Evolutionary conservation across 2,113 vertebrate genomes (phyloP).

Genomic region (Mixornis gularis): DNA sequence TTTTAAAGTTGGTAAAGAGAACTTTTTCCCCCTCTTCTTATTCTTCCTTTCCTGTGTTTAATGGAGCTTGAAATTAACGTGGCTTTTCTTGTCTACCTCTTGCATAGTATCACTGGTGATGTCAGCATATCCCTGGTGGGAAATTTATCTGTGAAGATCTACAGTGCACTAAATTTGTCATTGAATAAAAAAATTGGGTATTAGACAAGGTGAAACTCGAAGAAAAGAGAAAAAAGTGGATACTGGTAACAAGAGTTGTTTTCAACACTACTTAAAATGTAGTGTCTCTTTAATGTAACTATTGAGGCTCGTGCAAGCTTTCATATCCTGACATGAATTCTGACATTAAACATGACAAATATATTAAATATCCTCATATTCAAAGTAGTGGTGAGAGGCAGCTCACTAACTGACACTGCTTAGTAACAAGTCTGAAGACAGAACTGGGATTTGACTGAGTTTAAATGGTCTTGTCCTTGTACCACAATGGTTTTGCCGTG

Average conservation of each 20-base stretch:
- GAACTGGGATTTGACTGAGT: neutral
- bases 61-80: constrained; percentile 51
- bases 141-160: neutral
- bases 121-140: constrained; percentile 24
- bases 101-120: neutral
- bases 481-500: fast-evolving
- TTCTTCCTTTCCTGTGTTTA: constrained; percentile 17
- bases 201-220: neutral
- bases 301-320: neutral
- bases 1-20: neutral
- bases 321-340: neutral
- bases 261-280: neutral
- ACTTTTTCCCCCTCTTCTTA: neutral
- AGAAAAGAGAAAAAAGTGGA: neutral
- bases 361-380: neutral
- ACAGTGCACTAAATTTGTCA: neutral
- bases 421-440: neutral
- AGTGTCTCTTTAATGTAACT: neutral
- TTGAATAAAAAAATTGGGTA: neutral
- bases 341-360: neutral
- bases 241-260: neutral
- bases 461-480: neutral
- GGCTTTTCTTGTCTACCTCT: neutral
- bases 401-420: neutral
- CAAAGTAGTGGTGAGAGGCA: neutral